Conservation (phyloP, 2,888 invertebrate genomes). For the Agriotes lineatus region DNA sequence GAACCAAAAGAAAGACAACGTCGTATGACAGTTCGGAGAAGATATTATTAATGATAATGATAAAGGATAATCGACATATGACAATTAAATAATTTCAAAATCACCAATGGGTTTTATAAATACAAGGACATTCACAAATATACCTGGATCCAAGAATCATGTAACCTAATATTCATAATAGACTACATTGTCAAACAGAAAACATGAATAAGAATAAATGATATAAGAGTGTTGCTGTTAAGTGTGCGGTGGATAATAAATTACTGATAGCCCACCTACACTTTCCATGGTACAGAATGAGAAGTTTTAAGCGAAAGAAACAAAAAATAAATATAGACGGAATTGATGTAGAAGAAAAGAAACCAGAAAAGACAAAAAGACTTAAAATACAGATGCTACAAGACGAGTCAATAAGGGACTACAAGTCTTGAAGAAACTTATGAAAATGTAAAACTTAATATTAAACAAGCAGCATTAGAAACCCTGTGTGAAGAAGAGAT, state of each 20-base stretch:
- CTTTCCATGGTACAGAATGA: background rate
- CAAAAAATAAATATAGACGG: background rate
- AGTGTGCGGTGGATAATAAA: background rate
- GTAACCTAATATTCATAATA: background rate
- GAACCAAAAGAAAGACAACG: background rate
- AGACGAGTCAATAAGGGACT: background rate
- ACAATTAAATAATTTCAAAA: background rate
- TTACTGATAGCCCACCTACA: background rate
- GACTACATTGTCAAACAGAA: background rate
- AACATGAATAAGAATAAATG: background rate
- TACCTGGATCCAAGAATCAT: background rate
- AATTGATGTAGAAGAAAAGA: conserved; percentile 4
- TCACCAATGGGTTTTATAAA: background rate
- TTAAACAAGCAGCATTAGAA: background rate
- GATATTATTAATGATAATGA: background rate
- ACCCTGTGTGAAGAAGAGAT: background rate
- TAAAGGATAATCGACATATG: conserved; percentile 14
- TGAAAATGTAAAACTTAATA: background rate
- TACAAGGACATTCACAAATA: conserved; percentile 1
- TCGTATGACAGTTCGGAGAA: conserved; percentile 11
- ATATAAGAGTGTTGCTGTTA: background rate
- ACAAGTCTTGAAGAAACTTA: background rate
- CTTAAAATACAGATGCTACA: background rate
- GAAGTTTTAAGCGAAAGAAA: background rate
- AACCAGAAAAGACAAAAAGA: background rate